phyloP scores from a whole-genome alignment of 2,113 vertebrate species.

The Jacana jacana region DNA sequence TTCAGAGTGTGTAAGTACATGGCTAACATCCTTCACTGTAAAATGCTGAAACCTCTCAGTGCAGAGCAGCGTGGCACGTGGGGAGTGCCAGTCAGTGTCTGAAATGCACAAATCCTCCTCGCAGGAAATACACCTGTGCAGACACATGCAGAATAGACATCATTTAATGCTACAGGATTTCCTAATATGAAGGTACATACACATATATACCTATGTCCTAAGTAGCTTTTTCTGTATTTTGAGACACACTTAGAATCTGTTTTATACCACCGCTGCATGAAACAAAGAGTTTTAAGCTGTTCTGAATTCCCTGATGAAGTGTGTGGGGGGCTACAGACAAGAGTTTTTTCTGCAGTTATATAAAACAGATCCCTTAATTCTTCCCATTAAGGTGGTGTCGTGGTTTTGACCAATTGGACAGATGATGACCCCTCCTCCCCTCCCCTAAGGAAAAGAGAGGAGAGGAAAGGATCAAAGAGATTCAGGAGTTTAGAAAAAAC shows the following conservation, averaged over 20 bases:
- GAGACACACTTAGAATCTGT: not conserved
- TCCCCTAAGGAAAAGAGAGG: too few relatives aligned
- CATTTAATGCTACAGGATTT: not conserved
- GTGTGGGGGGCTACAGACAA: not conserved
- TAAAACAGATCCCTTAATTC: not conserved
- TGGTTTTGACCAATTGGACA: too few relatives aligned
- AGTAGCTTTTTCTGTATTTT: not conserved
- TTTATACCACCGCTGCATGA: not conserved
- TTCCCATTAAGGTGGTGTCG: not conserved
- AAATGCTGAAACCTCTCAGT: not conserved
- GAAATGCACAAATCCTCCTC: not conserved
- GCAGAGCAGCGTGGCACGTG: not conserved
- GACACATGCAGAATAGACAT: not conserved
- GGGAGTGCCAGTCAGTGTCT: not conserved
- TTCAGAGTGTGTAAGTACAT: conserved; percentile 88
- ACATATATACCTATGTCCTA: too few relatives aligned
- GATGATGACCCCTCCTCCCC: too few relatives aligned
- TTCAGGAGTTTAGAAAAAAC: too few relatives aligned
- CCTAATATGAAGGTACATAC: not conserved
- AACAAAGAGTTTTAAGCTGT: not conserved
- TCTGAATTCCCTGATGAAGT: not conserved
- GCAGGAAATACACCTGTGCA: not conserved
- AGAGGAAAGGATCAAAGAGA: too few relatives aligned
- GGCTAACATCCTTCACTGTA: not conserved
- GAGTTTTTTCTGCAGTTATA: not conserved